These are phyloP conservation scores for Periparus ater DNA, from an alignment of 2,797 vertebrate species.

Conservation along the genomic window DNA sequence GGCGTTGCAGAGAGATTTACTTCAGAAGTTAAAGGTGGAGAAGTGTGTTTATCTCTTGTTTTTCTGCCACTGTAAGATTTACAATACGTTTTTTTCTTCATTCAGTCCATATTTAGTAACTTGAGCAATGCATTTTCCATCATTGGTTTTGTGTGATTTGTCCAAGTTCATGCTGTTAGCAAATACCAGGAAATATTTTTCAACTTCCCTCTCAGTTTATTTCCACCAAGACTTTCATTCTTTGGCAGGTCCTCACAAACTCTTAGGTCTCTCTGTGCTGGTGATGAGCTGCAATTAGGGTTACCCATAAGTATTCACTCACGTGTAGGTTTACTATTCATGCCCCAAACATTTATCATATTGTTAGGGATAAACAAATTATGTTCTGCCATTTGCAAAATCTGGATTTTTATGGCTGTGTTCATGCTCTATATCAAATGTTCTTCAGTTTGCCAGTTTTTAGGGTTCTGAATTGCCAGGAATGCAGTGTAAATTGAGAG, in stretches of 20 bases:
- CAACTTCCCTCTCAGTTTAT: background rate
- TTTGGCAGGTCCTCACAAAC: background rate
- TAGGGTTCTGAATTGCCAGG: background rate
- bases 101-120: slow-evolving; percentile 5
- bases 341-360: background rate
- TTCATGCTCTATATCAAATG: background rate
- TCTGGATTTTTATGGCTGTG: background rate
- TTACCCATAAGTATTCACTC: background rate
- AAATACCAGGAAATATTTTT: slow-evolving; percentile 20
- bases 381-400: background rate
- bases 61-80: background rate
- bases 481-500: background rate
- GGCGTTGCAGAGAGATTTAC: background rate
- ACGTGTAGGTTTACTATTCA: background rate
- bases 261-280: background rate
- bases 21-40: slow-evolving; percentile 1
- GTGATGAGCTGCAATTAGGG: rapidly evolving
- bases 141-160: background rate
- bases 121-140: slow-evolving; percentile 24
- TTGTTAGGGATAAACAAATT: background rate
- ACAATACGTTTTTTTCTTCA: background rate
- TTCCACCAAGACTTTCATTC: background rate
- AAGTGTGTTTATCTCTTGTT: slow-evolving; percentile 13
- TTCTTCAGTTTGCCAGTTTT: background rate
- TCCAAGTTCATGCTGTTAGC: rapidly evolving